A percentile compares a stretch with the other conserved stretches of the same genome.
These are phyloP conservation scores for Cyclophora punctaria DNA, from an alignment of 2,888 invertebrate species.

Conservation along the genomic window DNA sequence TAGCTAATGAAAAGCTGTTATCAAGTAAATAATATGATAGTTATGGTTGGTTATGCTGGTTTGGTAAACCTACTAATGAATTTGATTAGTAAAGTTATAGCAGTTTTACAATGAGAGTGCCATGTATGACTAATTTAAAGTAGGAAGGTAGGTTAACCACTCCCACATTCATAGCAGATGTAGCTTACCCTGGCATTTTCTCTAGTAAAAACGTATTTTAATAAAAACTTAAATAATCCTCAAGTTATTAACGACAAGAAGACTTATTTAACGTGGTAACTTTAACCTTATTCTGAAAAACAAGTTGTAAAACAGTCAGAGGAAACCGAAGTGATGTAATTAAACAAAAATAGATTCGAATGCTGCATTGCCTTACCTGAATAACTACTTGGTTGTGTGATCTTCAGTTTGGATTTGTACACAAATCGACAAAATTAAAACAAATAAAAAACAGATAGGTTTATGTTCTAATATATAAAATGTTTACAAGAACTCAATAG, in stretches of 20 bases:
- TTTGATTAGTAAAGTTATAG: conserved; percentile 8
- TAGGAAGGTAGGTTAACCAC: conserved; percentile 49
- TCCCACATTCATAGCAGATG: conserved; percentile 50
- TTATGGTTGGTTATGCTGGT: too few species aligned
- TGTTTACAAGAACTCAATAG: too few species aligned
- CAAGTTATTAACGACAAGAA: not conserved
- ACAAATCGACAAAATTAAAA: not conserved
- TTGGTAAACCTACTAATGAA: conserved; percentile 1
- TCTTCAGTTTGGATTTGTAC: too few species aligned
- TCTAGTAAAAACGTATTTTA: conserved; percentile 22
- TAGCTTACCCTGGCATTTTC: conserved; percentile 71
- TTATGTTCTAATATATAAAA: not conserved
- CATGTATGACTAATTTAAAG: conserved; percentile 30
- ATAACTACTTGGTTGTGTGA: too few species aligned
- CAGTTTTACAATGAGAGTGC: conserved; percentile 28
- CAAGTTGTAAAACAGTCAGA: not conserved
- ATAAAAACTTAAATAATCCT: conserved; percentile 8
- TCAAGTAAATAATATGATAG: too few species aligned
- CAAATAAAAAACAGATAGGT: not conserved
- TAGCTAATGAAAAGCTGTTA: too few species aligned
- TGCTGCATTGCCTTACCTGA: too few species aligned
- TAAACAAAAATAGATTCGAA: conserved; percentile 39
- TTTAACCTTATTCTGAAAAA: not conserved
- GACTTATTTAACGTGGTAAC: too few species aligned
- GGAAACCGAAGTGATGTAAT: conserved; percentile 47